phyloP scores from a whole-genome alignment of 1,140 invertebrate species.

The Thaumatotibia leucotreta region DNA sequence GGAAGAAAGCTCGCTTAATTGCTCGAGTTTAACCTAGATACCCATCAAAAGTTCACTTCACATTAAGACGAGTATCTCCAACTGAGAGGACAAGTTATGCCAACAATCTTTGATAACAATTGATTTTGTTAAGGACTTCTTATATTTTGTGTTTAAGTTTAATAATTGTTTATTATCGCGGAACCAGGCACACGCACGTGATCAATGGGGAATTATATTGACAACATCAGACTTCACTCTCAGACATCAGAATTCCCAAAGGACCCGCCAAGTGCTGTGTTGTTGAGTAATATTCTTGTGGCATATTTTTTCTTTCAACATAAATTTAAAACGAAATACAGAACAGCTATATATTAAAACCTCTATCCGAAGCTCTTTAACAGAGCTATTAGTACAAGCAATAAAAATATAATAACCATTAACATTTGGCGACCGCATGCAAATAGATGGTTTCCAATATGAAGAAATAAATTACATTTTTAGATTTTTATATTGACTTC shows the following conservation, averaged over 20 bases:
- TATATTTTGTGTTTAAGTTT: neutral
- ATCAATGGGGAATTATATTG: neutral
- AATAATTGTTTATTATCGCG: neutral
- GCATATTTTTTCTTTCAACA: too few relatives aligned
- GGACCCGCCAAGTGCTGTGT: neutral
- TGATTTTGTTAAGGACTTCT: neutral
- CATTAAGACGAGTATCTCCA: neutral
- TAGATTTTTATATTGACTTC: too few relatives aligned
- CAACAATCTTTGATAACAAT: neutral
- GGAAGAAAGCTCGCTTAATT: slow-evolving; percentile 14
- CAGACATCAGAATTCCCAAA: neutral
- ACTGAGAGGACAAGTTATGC: neutral
- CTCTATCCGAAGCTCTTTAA: too few relatives aligned
- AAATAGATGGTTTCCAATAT: too few relatives aligned
- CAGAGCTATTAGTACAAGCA: too few relatives aligned
- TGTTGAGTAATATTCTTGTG: too few relatives aligned
- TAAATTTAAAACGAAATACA: too few relatives aligned
- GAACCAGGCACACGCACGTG: too few relatives aligned
- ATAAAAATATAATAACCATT: too few relatives aligned
- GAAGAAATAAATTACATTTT: too few relatives aligned
- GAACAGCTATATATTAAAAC: too few relatives aligned
- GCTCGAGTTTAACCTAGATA: slow-evolving; percentile 5
- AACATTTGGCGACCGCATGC: too few relatives aligned
- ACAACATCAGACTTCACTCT: neutral
- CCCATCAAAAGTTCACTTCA: neutral